Percentiles rank a stretch among this genome's conserved stretches.
Conservation (phyloP, 64 coral and sea anemone species). For the Anthopleura sola region DNA sequence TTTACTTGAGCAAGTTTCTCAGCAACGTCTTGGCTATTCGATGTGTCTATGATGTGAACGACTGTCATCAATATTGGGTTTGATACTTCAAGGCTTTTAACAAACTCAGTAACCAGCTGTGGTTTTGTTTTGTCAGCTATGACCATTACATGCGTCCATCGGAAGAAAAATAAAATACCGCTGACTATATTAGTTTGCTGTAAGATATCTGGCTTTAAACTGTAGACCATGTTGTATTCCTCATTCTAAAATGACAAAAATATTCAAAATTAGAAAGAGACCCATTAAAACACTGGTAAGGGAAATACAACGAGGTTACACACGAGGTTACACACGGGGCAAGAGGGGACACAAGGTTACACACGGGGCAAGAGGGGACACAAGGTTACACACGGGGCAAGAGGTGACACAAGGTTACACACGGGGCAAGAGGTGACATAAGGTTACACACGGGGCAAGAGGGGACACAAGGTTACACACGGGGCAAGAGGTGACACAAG, state of each 20-base stretch:
- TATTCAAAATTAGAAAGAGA: too few species aligned
- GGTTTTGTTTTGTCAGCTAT: not conserved
- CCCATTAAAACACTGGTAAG: too few species aligned
- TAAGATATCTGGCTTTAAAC: not conserved
- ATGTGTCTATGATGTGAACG: not conserved
- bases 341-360: too few species aligned
- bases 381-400: not conserved
- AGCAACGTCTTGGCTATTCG: not conserved
- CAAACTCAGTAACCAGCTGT: not conserved
- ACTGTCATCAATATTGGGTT: not conserved
- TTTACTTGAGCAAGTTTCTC: conserved; percentile 3
- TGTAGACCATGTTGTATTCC: conserved; percentile 5
- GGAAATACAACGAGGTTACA: too few species aligned
- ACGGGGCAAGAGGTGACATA: too few species aligned
- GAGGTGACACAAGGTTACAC: too few species aligned
- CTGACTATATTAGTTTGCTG: conserved; percentile 3
- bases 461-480: too few species aligned
- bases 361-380: too few species aligned
- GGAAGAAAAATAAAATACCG: not conserved
- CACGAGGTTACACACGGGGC: not conserved
- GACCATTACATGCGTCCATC: not conserved
- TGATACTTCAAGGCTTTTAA: not conserved
- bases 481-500: too few species aligned
- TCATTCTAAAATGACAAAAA: not conserved
- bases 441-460: too few species aligned